Base-by-base conservation (phyloP, 2,113 vertebrate genomes). In the Chamaetylas fuelleborni region DNA sequence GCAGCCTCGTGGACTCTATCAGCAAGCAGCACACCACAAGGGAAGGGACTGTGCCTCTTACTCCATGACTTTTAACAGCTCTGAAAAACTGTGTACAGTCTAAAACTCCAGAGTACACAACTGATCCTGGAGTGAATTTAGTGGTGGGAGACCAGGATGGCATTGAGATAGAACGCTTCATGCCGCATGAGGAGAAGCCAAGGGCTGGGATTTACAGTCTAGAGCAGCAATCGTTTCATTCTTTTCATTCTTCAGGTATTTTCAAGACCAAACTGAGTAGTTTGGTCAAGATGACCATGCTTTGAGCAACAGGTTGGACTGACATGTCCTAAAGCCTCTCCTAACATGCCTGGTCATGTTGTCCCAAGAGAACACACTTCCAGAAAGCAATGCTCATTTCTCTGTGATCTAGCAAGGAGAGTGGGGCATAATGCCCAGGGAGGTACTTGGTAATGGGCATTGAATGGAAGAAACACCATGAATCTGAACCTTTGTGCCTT, bases 101-200 rank as follows among this genome's bases (percentile, higher is more conserved):
- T 34, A 54, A 25, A 25, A 3, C 3, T 3, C 5, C 18, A 11
- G 8, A 50, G 17, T 25, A 34, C 31, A 43, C 33, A 45, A 48
- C 31, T 34, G 3, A 34, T 28, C 33, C 7, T 48, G 33, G 12
- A 69, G 26, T 29, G 31, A 71, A 34, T 14, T 51, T 40, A 72
- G 14, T 19, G 24, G 9, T 14, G 1, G 36, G n/a, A 48, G 31
- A 48, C 4, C 8, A 65, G 18, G 33, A 29, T 29, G 22, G 14
- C 4, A 3, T 40, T 38, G 33, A 28, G 7, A 45, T 33, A 23
- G 34, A 88, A 17, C 0, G 1, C 14, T 76, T 61, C 1, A 3
- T 67, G 23, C 5, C 7, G 6, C 2, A 5, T 48, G 31, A 83
- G 48, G 14, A 81, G 14, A 42, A 31, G 14, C 31, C 57, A 53